Conservation (phyloP, 2,888 invertebrate genomes). For the Ennomos erosarius region DNA sequence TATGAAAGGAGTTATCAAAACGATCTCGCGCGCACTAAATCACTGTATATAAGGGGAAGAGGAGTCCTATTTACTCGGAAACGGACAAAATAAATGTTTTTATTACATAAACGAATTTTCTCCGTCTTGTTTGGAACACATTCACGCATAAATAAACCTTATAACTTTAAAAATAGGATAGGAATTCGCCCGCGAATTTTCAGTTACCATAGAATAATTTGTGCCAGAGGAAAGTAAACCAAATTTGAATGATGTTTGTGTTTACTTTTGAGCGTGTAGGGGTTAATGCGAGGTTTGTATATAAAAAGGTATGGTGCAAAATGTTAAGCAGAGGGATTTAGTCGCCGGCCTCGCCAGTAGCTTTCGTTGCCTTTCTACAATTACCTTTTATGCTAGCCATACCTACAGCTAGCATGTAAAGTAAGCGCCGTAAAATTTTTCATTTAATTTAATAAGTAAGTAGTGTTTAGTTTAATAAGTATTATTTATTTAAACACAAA, state of each 20-base stretch:
- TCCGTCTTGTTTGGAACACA: slow-evolving; percentile 66
- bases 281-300: slow-evolving; percentile 69
- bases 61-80: slow-evolving; percentile 81
- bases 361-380: slow-evolving; percentile 50
- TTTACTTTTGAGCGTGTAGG: slow-evolving; percentile 50
- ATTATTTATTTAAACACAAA: too few species aligned
- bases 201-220: slow-evolving; percentile 1
- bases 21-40: slow-evolving; percentile 84
- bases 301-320: slow-evolving; percentile 79
- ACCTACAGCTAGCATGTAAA: slow-evolving; percentile 9
- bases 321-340: slow-evolving; percentile 84
- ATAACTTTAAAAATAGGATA: slow-evolving; percentile 43
- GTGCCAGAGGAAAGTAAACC: slow-evolving; percentile 41
- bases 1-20: slow-evolving; percentile 83
- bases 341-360: slow-evolving; percentile 56
- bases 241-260: slow-evolving; percentile 43
- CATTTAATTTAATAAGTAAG: too few species aligned
- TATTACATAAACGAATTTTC: slow-evolving; percentile 84
- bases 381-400: slow-evolving; percentile 35
- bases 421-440: not conserved
- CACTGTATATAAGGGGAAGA: slow-evolving; percentile 82
- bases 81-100: slow-evolving; percentile 85
- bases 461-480: too few species aligned
- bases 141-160: slow-evolving; percentile 49
- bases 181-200: slow-evolving; percentile 45